phyloP scores from a whole-genome alignment of 2,888 invertebrate genomes.

The Acronicta aceris region DNA sequence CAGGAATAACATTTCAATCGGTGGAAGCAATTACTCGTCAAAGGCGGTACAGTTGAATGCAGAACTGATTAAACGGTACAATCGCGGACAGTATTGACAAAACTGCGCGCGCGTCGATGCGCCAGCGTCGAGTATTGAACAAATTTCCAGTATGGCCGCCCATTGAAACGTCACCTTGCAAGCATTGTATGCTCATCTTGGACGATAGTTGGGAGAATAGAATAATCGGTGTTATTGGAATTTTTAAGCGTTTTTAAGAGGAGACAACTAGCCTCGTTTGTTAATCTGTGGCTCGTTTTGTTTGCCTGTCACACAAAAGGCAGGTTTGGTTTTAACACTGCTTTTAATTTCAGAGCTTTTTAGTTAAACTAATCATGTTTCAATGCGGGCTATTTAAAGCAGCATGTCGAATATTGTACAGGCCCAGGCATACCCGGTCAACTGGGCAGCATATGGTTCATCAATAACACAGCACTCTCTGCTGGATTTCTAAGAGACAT shows the following conservation, averaged over 20 bases:
- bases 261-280: slow-evolving; percentile 50
- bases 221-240: slow-evolving; percentile 67
- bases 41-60: slow-evolving; percentile 87
- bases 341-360: slow-evolving; percentile 7
- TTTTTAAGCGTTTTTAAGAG: slow-evolving; percentile 57
- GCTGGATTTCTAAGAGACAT: neutral
- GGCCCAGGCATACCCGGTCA: too few species aligned
- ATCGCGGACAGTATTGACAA: slow-evolving; percentile 85
- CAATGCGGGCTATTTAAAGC: too few species aligned
- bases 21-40: slow-evolving; percentile 88
- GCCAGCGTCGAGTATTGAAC: slow-evolving; percentile 78
- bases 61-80: slow-evolving; percentile 84
- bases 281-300: slow-evolving; percentile 42
- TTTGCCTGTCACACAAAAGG: slow-evolving; percentile 20
- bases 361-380: neutral
- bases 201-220: slow-evolving; percentile 60
- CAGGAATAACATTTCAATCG: slow-evolving; percentile 82
- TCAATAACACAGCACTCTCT: neutral
- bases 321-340: slow-evolving; percentile 27
- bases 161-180: slow-evolving; percentile 83
- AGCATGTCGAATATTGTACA: neutral
- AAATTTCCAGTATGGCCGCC: slow-evolving; percentile 83
- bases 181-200: slow-evolving; percentile 79
- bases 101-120: slow-evolving; percentile 73
- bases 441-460: too few species aligned